Evolutionary conservation across 2,797 vertebrate species (phyloP), one percentile per base, ranked within the genome.

Genomic region (Phylloscopus collybita): DNA sequence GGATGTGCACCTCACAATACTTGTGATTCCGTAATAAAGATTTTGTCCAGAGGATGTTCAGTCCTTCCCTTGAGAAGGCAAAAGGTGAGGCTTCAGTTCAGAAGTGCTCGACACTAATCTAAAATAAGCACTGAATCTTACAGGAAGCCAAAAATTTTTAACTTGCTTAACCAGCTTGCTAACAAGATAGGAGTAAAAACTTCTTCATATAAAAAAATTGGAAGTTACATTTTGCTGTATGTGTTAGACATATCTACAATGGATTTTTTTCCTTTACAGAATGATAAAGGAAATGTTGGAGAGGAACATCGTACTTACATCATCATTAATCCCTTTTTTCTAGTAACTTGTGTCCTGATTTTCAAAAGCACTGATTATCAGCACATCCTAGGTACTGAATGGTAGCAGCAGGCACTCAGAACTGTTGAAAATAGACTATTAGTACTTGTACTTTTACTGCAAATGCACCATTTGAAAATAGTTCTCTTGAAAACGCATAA

Each of bases 361-460:
- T 96, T 95, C 90, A 90, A 88, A 96, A 96, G 86, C 86, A 92
- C 34, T 94, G 85, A 86, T 95, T 96, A 96, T 93, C 93, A 92
- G 85, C 80, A 66, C 75, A 79, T 92, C 80, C 86, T 86, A 91
- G 53, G 80, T 86, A 93, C 32, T 84, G 71, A 92, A 57, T 40
- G 53, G 76, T 69, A 92, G 93, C 79, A 95, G 92, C 93, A 94
- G 95, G 94, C 91, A 95, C 92, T 97, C 88, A 75, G 45, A 95
- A 92, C 80, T 93, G 91, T 75, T 93, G 88, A 92, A 93, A 92
- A 92, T 0, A 91, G n/a, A 82, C 86, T 75, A 23, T 71, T 50
- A 81, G 49, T 84, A 91, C 18, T 85, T 71, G 85, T 30, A 80
- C 21, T 88, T 84, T 66, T 29, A 92, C 92, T 18, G 45, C 64